Conservation (phyloP, 2,888 invertebrate genomes). For the Gymnocheta viridis region DNA sequence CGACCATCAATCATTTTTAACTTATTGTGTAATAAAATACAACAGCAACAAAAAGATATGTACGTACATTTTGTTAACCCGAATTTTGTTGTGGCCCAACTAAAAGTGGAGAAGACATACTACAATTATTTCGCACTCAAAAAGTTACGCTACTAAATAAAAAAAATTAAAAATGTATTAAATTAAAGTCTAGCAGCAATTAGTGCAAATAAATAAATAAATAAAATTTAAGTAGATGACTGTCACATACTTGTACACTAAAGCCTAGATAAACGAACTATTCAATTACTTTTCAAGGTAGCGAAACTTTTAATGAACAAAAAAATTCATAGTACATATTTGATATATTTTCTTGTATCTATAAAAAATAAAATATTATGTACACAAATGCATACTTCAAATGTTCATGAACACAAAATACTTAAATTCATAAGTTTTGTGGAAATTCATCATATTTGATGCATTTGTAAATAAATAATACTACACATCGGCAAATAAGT, state of each 20-base stretch:
- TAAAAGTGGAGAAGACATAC: not conserved
- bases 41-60: not conserved
- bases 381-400: no score
- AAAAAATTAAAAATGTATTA: not conserved
- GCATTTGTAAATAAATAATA: slow-evolving; percentile 9
- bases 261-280: not conserved
- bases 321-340: not conserved
- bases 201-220: slow-evolving; percentile 45
- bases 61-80: not conserved
- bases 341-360: not conserved
- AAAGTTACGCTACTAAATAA: not conserved
- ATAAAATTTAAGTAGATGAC: not conserved
- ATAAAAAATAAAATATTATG: no score
- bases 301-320: not conserved
- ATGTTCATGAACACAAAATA: not conserved
- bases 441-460: slow-evolving; percentile 6
- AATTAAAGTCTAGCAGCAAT: slow-evolving; percentile 16
- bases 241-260: not conserved
- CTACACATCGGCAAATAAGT: not conserved
- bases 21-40: slow-evolving; percentile 37
- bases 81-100: slow-evolving; percentile 18
- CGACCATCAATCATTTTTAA: slow-evolving; percentile 24
- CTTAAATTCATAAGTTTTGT: not conserved
- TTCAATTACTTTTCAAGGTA: not conserved
- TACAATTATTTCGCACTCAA: not conserved